A percentile compares a stretch with the other conserved stretches of the same genome.
Conservation (phyloP, 2,888 invertebrate genomes). For the Acrobasis repandana region DNA sequence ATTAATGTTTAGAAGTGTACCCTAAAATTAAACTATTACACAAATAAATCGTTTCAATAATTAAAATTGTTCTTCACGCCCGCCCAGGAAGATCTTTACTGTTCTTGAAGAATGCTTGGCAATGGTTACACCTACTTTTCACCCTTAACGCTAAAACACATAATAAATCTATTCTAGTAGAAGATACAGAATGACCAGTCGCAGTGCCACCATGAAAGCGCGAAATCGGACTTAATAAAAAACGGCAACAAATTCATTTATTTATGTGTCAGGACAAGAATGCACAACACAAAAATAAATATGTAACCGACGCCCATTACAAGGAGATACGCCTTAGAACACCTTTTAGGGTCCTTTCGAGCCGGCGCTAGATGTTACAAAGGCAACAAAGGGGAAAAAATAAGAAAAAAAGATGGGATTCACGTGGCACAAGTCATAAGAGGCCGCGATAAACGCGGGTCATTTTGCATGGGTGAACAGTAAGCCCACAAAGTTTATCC, state of each 20-base stretch:
- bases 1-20: neutral
- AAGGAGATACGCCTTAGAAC: conserved; percentile 71
- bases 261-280: conserved; percentile 77
- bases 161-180: conserved; percentile 17
- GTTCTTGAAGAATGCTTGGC: conserved; percentile 10
- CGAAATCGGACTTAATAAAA: conserved; percentile 63
- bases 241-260: conserved; percentile 71
- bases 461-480: conserved; percentile 23
- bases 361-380: conserved; percentile 80
- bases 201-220: conserved; percentile 70
- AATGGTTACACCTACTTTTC: conserved; percentile 21
- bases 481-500: too few relatives aligned
- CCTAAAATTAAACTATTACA: conserved; percentile 3
- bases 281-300: conserved; percentile 80
- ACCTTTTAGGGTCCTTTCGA: conserved; percentile 72
- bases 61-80: conserved; percentile 7
- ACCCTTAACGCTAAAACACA: conserved; percentile 17
- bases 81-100: conserved; percentile 19
- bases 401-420: conserved; percentile 57
- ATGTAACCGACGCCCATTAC: conserved; percentile 75
- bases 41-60: conserved; percentile 8
- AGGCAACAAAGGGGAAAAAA: conserved; percentile 76
- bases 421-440: conserved; percentile 40
- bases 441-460: conserved; percentile 16
- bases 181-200: conserved; percentile 17